phyloP scores from a whole-genome alignment of 2,113 vertebrate species.

The Oncorhynchus tshawytscha region DNA sequence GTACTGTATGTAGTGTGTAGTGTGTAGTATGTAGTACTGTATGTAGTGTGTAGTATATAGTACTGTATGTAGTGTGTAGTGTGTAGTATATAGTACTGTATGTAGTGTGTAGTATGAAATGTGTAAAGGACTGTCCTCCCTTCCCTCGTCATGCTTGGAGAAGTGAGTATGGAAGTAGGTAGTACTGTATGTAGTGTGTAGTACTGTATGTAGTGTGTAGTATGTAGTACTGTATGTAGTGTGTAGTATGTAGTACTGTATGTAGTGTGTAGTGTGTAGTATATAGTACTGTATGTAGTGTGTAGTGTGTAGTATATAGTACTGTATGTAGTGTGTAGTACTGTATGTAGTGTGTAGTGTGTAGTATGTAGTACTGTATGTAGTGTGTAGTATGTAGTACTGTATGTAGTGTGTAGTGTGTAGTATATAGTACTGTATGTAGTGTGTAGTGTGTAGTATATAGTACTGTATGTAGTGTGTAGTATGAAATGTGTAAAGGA shows the following conservation, averaged over 20 bases:
- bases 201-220: neutral
- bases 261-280: neutral
- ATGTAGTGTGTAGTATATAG: neutral
- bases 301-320: neutral
- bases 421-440: neutral
- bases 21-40: neutral
- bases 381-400: neutral
- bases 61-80: neutral
- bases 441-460: neutral
- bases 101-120: constrained; percentile 24
- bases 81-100: too few relatives aligned
- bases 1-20: too few relatives aligned
- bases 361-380: neutral
- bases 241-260: neutral
- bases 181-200: neutral
- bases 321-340: neutral
- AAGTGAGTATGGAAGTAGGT: constrained; percentile 50
- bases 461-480: too few relatives aligned
- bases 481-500: constrained; percentile 65
- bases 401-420: neutral
- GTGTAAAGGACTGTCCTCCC: constrained; percentile 69
- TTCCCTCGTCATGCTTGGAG: constrained; percentile 71
- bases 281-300: neutral
- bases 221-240: neutral
- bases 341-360: too few relatives aligned